These are phyloP conservation scores for Polymixis flavicincta DNA, from an alignment of 2,888 invertebrate genomes.

Conservation along the genomic window DNA sequence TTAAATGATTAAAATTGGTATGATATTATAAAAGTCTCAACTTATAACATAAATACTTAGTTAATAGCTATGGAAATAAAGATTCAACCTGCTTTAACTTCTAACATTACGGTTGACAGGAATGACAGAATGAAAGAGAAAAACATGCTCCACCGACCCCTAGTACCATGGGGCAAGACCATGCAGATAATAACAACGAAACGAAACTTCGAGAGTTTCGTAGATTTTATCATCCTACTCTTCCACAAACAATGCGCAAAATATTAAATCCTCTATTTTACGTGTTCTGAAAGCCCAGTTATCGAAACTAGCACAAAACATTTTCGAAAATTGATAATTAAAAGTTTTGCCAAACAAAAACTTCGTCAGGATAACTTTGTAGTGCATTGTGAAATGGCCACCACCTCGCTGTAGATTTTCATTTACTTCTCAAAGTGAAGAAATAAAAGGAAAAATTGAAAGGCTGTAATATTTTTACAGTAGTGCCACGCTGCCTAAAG, in stretches of 20 bases:
- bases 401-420: conserved; percentile 27
- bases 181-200: no score
- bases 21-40: background rate
- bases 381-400: conserved; percentile 17
- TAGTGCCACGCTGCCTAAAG: conserved; percentile 1
- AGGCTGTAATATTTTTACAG: conserved; percentile 15
- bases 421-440: conserved; percentile 9
- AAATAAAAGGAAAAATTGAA: conserved; percentile 10
- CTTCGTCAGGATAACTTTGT: conserved; percentile 33
- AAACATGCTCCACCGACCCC: no score
- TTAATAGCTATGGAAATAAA: no score
- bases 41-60: no score
- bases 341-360: conserved; percentile 68
- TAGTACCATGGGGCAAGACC: no score
- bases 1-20: background rate
- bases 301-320: conserved; percentile 47
- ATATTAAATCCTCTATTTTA: background rate
- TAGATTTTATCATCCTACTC: no score
- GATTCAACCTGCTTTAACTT: no score
- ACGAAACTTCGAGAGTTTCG: no score
- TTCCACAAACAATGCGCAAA: no score
- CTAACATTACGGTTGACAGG: no score
- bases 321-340: conserved; percentile 69
- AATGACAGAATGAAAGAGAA: no score
- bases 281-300: background rate